Evolutionary conservation across 1,140 invertebrate species (phyloP).

Genomic region (Ephestia elutella): DNA sequence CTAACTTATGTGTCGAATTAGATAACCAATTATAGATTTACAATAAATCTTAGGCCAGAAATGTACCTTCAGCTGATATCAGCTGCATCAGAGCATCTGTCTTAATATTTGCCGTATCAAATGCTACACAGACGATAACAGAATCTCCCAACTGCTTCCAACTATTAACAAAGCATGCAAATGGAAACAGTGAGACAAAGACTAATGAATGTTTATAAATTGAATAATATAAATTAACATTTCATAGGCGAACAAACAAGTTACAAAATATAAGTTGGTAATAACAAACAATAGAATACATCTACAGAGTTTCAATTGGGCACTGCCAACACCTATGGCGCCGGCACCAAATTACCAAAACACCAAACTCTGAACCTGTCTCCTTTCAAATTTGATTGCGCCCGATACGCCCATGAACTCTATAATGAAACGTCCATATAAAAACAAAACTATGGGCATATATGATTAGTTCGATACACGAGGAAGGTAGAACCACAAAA

Average conservation of each 20-base stretch:
- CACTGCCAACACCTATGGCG: conserved; percentile 59
- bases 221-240: not conserved
- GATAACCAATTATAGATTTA: no score
- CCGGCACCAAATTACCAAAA: conserved; percentile 59
- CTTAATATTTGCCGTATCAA: no score
- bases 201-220: not conserved
- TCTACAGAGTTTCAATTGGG: conserved; percentile 26
- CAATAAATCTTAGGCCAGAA: no score
- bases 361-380: conserved; percentile 57
- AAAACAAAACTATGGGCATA: conserved; percentile 73
- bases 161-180: not conserved
- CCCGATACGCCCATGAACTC: conserved; percentile 67
- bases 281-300: conserved; percentile 34
- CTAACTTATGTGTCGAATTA: no score
- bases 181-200: not conserved
- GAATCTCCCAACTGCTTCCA: not conserved
- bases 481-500: conserved; percentile 71
- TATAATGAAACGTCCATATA: conserved; percentile 68
- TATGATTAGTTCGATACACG: conserved; percentile 72
- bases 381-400: conserved; percentile 69
- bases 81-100: no score
- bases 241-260: conserved; percentile 7
- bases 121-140: no score
- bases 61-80: no score
- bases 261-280: conserved; percentile 10